phyloP scores from a whole-genome alignment of 2,888 invertebrate species.

The Drosophila yooni region DNA sequence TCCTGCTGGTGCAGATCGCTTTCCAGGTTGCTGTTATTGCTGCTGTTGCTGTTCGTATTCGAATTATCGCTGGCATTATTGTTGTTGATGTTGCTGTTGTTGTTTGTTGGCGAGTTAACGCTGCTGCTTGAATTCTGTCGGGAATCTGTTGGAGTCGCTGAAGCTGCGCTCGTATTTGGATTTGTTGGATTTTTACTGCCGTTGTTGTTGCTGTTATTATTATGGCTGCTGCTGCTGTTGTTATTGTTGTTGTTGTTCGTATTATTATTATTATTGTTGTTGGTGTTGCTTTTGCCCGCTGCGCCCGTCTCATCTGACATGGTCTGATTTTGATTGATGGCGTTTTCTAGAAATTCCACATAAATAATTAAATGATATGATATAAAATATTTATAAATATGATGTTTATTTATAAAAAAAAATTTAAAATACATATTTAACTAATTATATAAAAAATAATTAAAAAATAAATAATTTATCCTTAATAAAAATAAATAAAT shows the following conservation, averaged over 20 bases:
- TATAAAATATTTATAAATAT: neutral
- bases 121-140: slow-evolving; percentile 48
- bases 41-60: neutral
- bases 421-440: neutral
- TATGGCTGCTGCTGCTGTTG: slow-evolving; percentile 8
- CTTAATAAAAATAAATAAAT: neutral
- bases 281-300: slow-evolving; percentile 35
- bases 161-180: neutral
- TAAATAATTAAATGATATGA: neutral
- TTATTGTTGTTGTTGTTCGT: slow-evolving; percentile 16
- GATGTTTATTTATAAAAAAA: too few relatives aligned
- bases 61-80: neutral
- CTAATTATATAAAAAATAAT: neutral
- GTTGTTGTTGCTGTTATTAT: slow-evolving; percentile 21
- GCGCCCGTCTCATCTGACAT: slow-evolving; percentile 60
- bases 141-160: neutral
- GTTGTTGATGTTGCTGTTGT: slow-evolving; percentile 11
- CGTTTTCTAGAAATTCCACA: slow-evolving; percentile 30
- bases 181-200: slow-evolving; percentile 21
- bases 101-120: neutral
- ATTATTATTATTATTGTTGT: slow-evolving; percentile 12
- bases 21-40: slow-evolving; percentile 43
- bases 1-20: slow-evolving; percentile 58
- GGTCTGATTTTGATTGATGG: slow-evolving; percentile 45
- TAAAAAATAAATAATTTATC: neutral